Percentiles rank a stretch among this genome's conserved stretches.
Conservation (phyloP, 2,797 vertebrate species). For the Labeo calbasu region DNA sequence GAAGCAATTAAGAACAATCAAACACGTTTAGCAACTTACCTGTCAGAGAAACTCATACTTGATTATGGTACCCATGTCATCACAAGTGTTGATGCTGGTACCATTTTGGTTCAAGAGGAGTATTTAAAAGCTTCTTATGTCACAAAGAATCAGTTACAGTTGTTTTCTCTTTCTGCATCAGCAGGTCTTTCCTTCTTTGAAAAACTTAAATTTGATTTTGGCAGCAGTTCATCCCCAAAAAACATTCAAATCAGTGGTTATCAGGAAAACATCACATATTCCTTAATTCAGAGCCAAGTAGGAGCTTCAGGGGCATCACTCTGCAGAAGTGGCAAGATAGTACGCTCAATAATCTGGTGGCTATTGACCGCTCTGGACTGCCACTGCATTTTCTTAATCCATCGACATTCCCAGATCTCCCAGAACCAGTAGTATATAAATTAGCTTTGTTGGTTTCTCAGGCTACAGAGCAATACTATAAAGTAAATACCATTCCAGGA, state of each 20-base stretch:
- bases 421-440: slow-evolving; percentile 77
- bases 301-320: slow-evolving; percentile 87
- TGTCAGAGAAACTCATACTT: slow-evolving; percentile 87
- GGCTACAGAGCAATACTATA: slow-evolving; percentile 82
- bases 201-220: slow-evolving; percentile 70
- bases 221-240: slow-evolving; percentile 48
- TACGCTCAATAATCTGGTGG: slow-evolving; percentile 86
- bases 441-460: slow-evolving; percentile 72
- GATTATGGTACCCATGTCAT: slow-evolving; percentile 88
- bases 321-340: slow-evolving; percentile 88
- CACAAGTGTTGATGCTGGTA: slow-evolving; percentile 84
- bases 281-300: slow-evolving; percentile 83
- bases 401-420: slow-evolving; percentile 79
- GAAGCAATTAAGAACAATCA: slow-evolving; percentile 89
- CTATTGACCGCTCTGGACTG: slow-evolving; percentile 84
- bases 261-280: slow-evolving; percentile 82
- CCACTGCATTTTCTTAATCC: slow-evolving; percentile 83
- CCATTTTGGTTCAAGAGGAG: slow-evolving; percentile 83
- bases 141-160: slow-evolving; percentile 65
- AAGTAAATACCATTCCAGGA: slow-evolving; percentile 84
- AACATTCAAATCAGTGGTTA: slow-evolving; percentile 74
- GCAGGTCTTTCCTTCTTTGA: slow-evolving; percentile 80
- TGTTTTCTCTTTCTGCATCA: slow-evolving; percentile 65
- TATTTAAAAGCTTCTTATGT: slow-evolving; percentile 82
- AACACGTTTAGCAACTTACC: slow-evolving; percentile 79